A percentile compares a stretch with the other conserved stretches of the same genome.
phyloP scores from a whole-genome alignment of 2,113 vertebrate genomes.

The Poeciliopsis turrubarensis region DNA sequence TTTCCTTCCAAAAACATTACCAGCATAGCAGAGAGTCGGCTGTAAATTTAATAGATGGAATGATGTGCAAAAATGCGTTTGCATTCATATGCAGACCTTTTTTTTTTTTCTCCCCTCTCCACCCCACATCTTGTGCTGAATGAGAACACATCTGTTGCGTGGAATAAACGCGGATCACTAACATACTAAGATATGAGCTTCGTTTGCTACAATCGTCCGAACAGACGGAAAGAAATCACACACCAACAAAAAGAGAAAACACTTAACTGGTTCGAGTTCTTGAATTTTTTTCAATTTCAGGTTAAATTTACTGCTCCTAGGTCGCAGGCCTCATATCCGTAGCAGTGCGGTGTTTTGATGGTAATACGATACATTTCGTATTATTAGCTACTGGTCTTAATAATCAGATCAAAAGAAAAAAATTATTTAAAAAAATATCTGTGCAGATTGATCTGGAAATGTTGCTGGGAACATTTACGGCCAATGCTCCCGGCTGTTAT shows the following conservation, averaged over 20 bases:
- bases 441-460: too few species aligned
- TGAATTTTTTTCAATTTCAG: neutral
- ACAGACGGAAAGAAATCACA: conserved; percentile 1
- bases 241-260: neutral
- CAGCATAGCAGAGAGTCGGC: conserved; percentile 11
- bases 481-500: too few species aligned
- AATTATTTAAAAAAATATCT: too few species aligned
- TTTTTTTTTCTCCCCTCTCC: neutral
- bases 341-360: neutral
- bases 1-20: conserved; percentile 58
- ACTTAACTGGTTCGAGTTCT: neutral
- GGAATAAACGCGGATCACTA: neutral
- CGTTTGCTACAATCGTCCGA: neutral
- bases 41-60: conserved; percentile 69
- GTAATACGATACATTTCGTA: too few species aligned
- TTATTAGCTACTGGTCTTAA: too few species aligned
- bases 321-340: neutral
- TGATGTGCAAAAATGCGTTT: conserved; percentile 46
- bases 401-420: too few species aligned
- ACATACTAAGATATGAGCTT: conserved; percentile 1
- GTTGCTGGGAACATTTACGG: too few species aligned
- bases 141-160: conserved; percentile 43
- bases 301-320: neutral
- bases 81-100: conserved; percentile 51
- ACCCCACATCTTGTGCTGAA: conserved; percentile 15